phyloP scores from a whole-genome alignment of 2,797 vertebrate genomes.

The Sparidentex hasta region DNA sequence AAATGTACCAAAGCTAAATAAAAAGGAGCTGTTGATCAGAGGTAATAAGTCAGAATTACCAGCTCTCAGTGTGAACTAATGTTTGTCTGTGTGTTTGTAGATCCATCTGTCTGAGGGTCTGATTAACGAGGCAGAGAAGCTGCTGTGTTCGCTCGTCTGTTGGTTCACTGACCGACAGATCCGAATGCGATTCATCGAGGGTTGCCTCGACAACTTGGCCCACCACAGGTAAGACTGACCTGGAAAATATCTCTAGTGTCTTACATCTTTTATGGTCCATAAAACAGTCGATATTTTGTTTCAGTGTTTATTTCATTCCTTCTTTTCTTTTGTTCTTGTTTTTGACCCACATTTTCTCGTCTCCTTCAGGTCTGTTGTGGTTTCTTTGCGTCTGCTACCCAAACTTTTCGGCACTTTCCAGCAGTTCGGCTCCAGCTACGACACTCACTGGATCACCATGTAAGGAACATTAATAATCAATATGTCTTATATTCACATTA shows the following conservation, averaged over 20 bases:
- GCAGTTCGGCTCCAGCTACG: slow-evolving; percentile 98
- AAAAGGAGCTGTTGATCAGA: neutral
- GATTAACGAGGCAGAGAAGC: slow-evolving; percentile 98
- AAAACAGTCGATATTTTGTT: neutral
- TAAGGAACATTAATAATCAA: slow-evolving; percentile 76
- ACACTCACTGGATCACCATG: slow-evolving; percentile 99
- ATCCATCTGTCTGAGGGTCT: slow-evolving; percentile 98
- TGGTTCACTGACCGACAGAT: slow-evolving; percentile 99
- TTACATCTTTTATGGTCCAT: neutral
- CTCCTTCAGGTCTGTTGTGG: slow-evolving; percentile 94
- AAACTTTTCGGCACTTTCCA: slow-evolving; percentile 99
- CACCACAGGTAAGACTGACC: slow-evolving; percentile 92
- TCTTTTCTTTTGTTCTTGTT: neutral
- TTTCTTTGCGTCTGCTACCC: slow-evolving; percentile 96
- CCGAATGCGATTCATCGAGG: slow-evolving; percentile 99
- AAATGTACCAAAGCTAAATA: neutral
- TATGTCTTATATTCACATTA: neutral
- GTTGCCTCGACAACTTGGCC: slow-evolving; percentile 97
- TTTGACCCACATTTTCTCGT: neutral
- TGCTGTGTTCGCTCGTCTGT: slow-evolving; percentile 97
- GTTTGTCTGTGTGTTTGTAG: slow-evolving; percentile 71
- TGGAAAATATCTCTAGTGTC: neutral
- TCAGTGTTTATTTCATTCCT: neutral
- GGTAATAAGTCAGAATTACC: neutral
- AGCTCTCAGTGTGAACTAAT: neutral